Evolutionary conservation across 2,113 vertebrate species (phyloP), one percentile per base, ranked within the genome.

Genomic region (Trichechus manatus): DNA sequence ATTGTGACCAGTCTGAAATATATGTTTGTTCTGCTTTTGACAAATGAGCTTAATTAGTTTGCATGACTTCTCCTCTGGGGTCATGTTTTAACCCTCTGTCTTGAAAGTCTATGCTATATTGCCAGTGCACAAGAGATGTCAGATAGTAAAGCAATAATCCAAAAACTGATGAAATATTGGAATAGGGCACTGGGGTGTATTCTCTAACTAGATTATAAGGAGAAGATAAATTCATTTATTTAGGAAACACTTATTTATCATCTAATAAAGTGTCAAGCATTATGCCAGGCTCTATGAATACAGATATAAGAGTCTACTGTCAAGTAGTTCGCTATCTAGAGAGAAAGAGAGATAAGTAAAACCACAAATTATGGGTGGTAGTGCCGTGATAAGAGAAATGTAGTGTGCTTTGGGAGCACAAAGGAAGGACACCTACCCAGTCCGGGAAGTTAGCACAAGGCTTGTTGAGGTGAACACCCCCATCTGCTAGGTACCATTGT

Each of bases 41-140:
- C 15, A 96, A 97, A 88, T 50, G 29, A 93, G 3, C 44, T 95
- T 33, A 93, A 44, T 96, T 95, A 80, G 23, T 77, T 23, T 81
- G 17, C 56, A 78, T 66, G 42, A 25, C n/a, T 94, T 88, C 47
- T 95, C 36, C n/a, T 78, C 47, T 36, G 36, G 42, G 64, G 7
- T 23, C 42, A 59, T 53, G 11, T 63, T 80, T 97, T 90, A 81
- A 19, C 23, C 72, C 39, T 42, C 8, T 53, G 4, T 94, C 42
- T 90, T 93, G 59, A 93, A 91, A 91, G 9, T 31, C 47, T 25
- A 47, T 36, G 27, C 68, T 96, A 20, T 87, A 36, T 75, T 93
- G 10, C 87, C 81, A 90, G 56, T 81, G 64, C 9, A 72, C 17
- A 68, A 92, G 66, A 93, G 19, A 53, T 39, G 36, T 31, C 59